Conservation (phyloP, 2,888 invertebrate species). For the Cheilosia variabilis region DNA sequence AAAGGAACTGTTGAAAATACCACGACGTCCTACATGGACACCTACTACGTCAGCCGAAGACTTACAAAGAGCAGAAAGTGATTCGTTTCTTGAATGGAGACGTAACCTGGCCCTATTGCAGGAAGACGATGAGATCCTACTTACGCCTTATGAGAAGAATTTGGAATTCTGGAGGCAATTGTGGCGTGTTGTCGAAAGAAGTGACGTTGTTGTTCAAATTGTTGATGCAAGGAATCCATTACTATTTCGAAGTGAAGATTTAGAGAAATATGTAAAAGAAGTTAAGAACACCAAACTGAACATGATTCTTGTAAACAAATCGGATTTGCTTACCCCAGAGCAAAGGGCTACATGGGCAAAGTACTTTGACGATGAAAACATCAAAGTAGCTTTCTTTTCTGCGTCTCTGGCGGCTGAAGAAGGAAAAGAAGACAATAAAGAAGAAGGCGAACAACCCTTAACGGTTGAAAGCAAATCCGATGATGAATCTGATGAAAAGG, state of each 20-base stretch:
- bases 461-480: constrained; percentile 59
- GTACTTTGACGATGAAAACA: constrained; percentile 90
- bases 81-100: constrained; percentile 95
- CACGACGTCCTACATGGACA: constrained; percentile 94
- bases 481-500: constrained; percentile 57
- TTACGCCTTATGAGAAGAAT: constrained; percentile 99
- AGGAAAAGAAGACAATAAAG: constrained; percentile 78
- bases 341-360: constrained; percentile 94
- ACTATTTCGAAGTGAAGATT: constrained; percentile 95
- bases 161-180: constrained; percentile 99
- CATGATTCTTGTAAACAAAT: constrained; percentile 96
- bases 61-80: constrained; percentile 91
- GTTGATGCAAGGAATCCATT: constrained; percentile 98
- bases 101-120: constrained; percentile 91
- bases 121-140: constrained; percentile 90
- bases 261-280: constrained; percentile 94
- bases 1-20: constrained; percentile 89
- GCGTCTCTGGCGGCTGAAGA: constrained; percentile 88
- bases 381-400: constrained; percentile 95
- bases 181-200: constrained; percentile 99
- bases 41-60: constrained; percentile 90
- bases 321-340: constrained; percentile 92
- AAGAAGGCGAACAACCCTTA: constrained; percentile 36
- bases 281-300: constrained; percentile 89
- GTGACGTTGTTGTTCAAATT: constrained; percentile 96